Base-by-base conservation (phyloP, 2,113 vertebrate species). In the Typhlomys cinereus region DNA sequence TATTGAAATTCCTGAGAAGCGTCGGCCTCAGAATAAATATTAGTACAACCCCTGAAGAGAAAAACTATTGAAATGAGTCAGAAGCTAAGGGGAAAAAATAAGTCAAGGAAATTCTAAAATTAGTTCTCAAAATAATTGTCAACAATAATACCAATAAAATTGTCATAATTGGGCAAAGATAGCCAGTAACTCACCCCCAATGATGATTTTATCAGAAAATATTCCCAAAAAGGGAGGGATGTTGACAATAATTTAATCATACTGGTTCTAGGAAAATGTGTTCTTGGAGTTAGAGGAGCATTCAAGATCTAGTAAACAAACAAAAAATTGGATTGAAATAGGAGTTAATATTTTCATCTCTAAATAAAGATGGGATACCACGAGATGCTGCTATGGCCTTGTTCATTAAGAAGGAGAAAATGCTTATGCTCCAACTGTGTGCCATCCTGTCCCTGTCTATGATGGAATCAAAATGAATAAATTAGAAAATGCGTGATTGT, bases 71-170 rank as follows among this genome's bases (percentile, higher is more conserved):
- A 85, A 96, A 75, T 92, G 75, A 90, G 20, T 66, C 12, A 54
- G 39, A 80, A 82, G 7, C 10, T 29, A 88, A 66, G 18, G 29
- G 18, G 4, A 54, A 41, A 75, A 79, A 85, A 34, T 41, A 50
- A 76, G 34, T 4, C 31, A 92, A 86, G 21, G 5, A 36, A 75
- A 88, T 95, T 78, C 18, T 95, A n/a, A 93, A 94, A 95, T 44
- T 59, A 95, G 70, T 46, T 78, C 9, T 93, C 54, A 81, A 91
- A 66, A 85, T 74, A 71, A 81, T 87, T 95, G 50, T 89, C 39
- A 92, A 67, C 17, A 88, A 29, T 59, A 69, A 70, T 41, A 86
- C 57, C 31, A 88, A 87, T 11, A 89, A 85, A 78, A 48, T 46
- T 46, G 1, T 23, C 57, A 62, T 36, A 79, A 89, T n/a, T 57